Evolutionary conservation across 1,140 invertebrate species (phyloP).

Genomic region (Leptoteleia sp.): DNA sequence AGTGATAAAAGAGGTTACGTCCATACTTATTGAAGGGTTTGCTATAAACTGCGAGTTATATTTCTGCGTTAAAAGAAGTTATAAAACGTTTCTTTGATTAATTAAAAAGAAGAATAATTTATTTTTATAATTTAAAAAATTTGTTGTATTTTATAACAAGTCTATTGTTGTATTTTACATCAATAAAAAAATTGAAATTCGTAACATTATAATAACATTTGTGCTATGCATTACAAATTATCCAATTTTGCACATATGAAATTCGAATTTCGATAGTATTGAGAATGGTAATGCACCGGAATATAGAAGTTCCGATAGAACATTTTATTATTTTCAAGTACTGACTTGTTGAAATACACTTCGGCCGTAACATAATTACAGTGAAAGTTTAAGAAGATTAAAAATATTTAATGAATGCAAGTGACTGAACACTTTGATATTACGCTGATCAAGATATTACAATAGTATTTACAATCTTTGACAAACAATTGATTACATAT

Average conservation of each 20-base stretch:
- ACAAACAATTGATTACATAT: conserved; percentile 11
- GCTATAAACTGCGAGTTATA: conserved; percentile 16
- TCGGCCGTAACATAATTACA: conserved; percentile 14
- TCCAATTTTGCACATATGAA: no score
- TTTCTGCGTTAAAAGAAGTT: conserved; percentile 14
- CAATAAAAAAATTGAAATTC: no score
- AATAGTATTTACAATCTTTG: neutral
- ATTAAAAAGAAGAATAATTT: no score
- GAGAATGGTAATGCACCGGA: no score
- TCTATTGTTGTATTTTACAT: no score
- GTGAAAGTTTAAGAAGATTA: neutral
- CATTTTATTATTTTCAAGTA: conserved; percentile 34
- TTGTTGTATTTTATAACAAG: no score
- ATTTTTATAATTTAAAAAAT: no score
- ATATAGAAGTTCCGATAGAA: no score
- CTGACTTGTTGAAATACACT: conserved; percentile 13
- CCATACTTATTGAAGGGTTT: conserved; percentile 2
- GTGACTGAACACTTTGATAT: neutral
- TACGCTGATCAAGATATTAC: neutral
- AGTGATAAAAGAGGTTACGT: conserved; percentile 29
- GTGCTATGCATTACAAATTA: no score
- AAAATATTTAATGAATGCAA: conserved; percentile 1
- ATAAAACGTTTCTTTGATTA: no score
- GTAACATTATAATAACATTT: no score
- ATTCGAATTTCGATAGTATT: no score